phyloP scores from a whole-genome alignment of 2,888 invertebrate species.

The Melinopterus prodromus region DNA sequence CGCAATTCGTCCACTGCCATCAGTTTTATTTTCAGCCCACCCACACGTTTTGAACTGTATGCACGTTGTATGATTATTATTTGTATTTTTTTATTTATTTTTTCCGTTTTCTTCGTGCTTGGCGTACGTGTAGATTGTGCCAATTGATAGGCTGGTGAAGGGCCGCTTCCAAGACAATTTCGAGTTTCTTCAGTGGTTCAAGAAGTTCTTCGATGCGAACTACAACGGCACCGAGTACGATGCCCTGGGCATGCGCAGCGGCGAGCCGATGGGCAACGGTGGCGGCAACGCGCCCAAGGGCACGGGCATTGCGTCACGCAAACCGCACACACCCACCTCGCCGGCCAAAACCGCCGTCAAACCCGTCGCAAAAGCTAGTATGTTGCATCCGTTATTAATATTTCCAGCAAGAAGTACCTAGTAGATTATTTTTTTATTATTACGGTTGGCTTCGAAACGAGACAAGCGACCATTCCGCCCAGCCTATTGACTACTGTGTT shows the following conservation, averaged over 20 bases:
- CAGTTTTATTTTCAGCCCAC: neutral
- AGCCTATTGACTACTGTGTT: too few species aligned
- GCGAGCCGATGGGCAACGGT: conserved; percentile 85
- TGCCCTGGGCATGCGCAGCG: conserved; percentile 85
- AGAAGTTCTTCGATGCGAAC: conserved; percentile 99
- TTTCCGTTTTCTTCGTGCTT: conserved; percentile 16
- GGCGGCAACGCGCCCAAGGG: conserved; percentile 68
- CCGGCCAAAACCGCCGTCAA: conserved; percentile 62
- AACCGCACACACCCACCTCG: conserved; percentile 55
- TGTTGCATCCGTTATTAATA: conserved; percentile 41
- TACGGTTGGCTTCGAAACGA: too few species aligned
- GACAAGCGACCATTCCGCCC: too few species aligned
- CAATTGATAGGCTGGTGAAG: conserved; percentile 95
- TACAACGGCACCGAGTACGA: conserved; percentile 95
- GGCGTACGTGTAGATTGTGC: conserved; percentile 75
- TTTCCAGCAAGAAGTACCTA: neutral
- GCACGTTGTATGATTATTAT: neutral
- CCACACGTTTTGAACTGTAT: neutral
- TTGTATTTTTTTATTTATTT: conserved; percentile 14
- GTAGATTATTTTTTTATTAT: neutral
- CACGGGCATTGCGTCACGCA: conserved; percentile 61
- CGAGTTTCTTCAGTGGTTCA: conserved; percentile 99
- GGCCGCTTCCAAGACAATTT: conserved; percentile 99
- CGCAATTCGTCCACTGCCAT: neutral
- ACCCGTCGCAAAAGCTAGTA: conserved; percentile 69